A percentile compares a stretch with the other conserved stretches of the same genome.
These are phyloP conservation scores for Cardiocondyla obscurior DNA, from an alignment of 1,140 invertebrate genomes.

Conservation along the genomic window DNA sequence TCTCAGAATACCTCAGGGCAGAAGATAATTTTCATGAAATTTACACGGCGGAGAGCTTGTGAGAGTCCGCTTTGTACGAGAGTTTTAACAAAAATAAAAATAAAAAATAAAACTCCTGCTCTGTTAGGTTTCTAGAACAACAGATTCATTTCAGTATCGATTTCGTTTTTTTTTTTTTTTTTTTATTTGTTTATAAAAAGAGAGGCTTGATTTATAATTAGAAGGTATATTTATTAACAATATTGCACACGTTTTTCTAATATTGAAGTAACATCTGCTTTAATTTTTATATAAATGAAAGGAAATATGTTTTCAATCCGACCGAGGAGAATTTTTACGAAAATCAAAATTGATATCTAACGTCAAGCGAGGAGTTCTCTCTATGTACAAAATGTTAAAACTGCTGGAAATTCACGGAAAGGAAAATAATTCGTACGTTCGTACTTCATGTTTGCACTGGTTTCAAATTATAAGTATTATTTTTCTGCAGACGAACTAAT, in stretches of 20 bases:
- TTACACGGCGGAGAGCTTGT: constrained; percentile 7
- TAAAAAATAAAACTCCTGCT: not conserved
- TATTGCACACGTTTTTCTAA: not conserved
- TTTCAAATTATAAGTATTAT: not conserved
- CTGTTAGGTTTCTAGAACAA: not conserved
- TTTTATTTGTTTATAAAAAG: constrained; percentile 10
- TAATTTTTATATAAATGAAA: not conserved
- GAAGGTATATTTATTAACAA: not conserved
- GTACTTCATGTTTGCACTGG: not conserved
- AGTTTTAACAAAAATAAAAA: constrained; percentile 21
- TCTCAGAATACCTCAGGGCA: constrained; percentile 37
- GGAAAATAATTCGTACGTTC: not conserved
- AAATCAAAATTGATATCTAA: not conserved
- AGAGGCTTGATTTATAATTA: not conserved
- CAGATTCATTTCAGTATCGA: not conserved
- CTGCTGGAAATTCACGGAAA: not conserved
- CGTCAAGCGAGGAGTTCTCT: not conserved
- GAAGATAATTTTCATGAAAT: constrained; percentile 51
- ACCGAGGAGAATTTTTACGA: not conserved
- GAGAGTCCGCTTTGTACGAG: not conserved
- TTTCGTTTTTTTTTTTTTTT: no score
- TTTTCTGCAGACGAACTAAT: not conserved
- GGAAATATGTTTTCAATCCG: not conserved
- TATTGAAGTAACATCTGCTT: not conserved
- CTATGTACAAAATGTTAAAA: not conserved